Evolutionary conservation across 2,888 invertebrate genomes (phyloP), one percentile per base, ranked within the genome.

Genomic region (Kryphioiulus occultus): DNA sequence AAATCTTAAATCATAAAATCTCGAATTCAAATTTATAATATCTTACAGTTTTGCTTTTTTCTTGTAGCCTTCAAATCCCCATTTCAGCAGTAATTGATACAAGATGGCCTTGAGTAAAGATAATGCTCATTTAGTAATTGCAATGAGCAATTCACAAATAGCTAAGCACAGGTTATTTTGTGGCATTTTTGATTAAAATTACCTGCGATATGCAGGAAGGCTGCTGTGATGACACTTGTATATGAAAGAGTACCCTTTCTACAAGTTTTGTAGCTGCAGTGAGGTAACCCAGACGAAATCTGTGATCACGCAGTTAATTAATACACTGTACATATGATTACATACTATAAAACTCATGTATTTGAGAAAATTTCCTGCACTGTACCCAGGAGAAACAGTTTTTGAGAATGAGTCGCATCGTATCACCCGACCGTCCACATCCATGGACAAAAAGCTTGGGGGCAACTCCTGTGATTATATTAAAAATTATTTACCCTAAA

Each of bases 381-480:
- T 9, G 30, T 88, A 91, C 91, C 92, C 92, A 32, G 92, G 90
- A 1, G 91, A 91, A 22, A 92, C 88, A 1, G 91, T 89, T 90
- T 92, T 92, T 9, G 92, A 92, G 88, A 92, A 91, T 0, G 92
- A 91, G 89, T 92, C 92, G 89, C 91, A 90, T 89, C 92, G 89
- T 42, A 92, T 82, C 19, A 92, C 92, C 87, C 92, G 89, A 0
- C 92, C 91, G 89, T 92, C 92, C 9, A 88, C 89, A 90, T 92
- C 92, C 90, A 92, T 89, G 0, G 91, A 88, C n/a, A 89, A 86
- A 59, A 89, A 89, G 44, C 88, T 88, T 4, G 87, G 87, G 19
- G 86, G 78, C 26, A 82, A 30, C 35, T 85, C 78, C 59, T 42
- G 30, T 53, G 12, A 53, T 53, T 4, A 9, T 10, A 44, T 9